phyloP scores from a whole-genome alignment of 2,113 vertebrate genomes.

The Fulmarus glacialis region DNA sequence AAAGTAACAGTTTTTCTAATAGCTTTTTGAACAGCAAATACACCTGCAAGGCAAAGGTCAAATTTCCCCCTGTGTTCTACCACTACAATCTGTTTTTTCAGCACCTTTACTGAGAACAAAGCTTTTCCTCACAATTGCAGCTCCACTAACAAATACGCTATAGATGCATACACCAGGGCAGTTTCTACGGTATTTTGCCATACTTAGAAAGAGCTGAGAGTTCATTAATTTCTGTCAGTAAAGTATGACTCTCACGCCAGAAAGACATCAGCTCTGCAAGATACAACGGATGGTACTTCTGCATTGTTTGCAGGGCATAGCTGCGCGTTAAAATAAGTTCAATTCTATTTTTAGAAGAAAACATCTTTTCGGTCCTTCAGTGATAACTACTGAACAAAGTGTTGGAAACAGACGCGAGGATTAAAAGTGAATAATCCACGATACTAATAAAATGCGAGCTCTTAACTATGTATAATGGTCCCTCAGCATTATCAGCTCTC shows the following conservation, averaged over 20 bases:
- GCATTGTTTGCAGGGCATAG: neutral
- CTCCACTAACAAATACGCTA: neutral
- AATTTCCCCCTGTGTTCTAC: neutral
- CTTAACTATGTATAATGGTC: neutral
- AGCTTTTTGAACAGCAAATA: neutral
- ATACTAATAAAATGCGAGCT: neutral
- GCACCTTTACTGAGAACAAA: neutral
- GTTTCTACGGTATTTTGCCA: neutral
- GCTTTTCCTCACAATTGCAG: neutral
- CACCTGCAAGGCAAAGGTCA: neutral
- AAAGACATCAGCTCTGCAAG: neutral
- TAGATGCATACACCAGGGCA: neutral
- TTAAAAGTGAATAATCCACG: neutral
- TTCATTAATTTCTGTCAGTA: neutral
- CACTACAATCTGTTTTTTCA: neutral
- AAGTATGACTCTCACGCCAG: neutral
- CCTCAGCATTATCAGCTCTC: neutral
- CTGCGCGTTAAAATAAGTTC: neutral
- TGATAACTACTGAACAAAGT: neutral
- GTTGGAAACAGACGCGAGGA: neutral
- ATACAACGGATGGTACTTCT: neutral
- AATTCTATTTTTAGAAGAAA: neutral
- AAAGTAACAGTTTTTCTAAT: neutral
- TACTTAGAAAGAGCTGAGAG: neutral
- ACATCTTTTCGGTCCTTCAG: neutral